Conservation (phyloP, 2,797 vertebrate species). For the Perodicticus potto region DNA sequence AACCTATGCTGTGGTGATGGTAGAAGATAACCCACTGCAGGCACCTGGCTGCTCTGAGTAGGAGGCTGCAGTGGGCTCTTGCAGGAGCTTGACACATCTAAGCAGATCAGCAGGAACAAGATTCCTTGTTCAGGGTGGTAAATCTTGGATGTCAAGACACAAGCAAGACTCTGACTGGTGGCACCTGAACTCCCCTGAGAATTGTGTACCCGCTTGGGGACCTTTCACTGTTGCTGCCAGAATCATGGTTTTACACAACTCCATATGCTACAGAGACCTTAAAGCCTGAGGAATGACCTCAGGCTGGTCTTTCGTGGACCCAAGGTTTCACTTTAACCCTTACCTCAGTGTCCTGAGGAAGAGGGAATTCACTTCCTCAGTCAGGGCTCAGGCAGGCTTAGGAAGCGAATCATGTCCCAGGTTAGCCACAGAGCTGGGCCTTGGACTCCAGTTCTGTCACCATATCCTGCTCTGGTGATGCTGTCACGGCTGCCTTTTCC, state of each 20-base stretch:
- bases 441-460: not conserved
- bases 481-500: not conserved
- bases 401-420: not conserved
- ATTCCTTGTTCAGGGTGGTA: not conserved
- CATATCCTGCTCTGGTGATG: not conserved
- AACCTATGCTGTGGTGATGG: not conserved
- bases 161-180: not conserved
- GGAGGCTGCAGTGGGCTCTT: not conserved
- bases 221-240: not conserved
- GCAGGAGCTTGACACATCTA: not conserved
- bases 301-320: too few species aligned
- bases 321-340: not conserved
- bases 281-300: not conserved
- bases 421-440: not conserved
- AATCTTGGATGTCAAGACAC: conserved; percentile 5
- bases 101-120: not conserved
- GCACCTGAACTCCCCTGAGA: not conserved
- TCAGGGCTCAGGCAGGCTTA: not conserved
- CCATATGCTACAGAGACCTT: not conserved
- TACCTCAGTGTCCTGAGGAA: not conserved
- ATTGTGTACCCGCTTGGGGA: not conserved
- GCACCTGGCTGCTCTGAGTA: not conserved
- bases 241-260: not conserved
- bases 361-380: not conserved
- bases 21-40: not conserved